Percentiles rank a stretch among this genome's conserved stretches.
Evolutionary conservation across 2,113 vertebrate species (phyloP).

Genomic region (Grantiella picta): DNA sequence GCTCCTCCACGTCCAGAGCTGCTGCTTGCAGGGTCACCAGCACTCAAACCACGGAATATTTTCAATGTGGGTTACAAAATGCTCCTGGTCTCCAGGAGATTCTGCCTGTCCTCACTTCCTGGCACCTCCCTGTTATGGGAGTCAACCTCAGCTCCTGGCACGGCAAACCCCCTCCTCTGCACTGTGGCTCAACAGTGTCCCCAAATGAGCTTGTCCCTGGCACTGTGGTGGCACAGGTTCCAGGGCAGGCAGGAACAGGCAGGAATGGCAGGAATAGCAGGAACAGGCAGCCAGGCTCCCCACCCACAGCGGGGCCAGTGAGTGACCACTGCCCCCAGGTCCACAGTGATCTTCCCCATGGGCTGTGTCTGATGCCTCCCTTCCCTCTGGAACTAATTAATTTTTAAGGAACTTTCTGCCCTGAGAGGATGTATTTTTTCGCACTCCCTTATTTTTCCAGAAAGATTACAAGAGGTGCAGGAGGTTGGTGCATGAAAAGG

Average conservation of each 20-base stretch:
- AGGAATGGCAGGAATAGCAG: not conserved
- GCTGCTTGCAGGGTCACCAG: not conserved
- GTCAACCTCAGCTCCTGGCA: not conserved
- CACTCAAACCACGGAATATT: not conserved
- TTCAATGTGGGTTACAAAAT: not conserved
- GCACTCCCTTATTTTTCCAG: not conserved
- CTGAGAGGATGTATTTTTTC: not conserved
- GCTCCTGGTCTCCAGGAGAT: not conserved
- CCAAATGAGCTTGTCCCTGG: not conserved
- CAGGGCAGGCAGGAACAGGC: not conserved
- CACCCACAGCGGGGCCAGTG: not conserved
- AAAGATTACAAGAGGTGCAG: not conserved
- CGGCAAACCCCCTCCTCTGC: not conserved
- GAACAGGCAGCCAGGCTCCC: not conserved
- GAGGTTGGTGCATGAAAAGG: not conserved
- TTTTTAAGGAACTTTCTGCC: not conserved
- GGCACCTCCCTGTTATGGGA: not conserved
- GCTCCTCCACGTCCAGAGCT: not conserved
- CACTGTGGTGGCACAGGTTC: not conserved
- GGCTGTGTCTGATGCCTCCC: not conserved
- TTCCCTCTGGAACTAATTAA: not conserved
- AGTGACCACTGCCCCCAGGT: rapidly evolving
- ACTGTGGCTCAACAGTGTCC: not conserved
- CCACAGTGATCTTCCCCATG: rapidly evolving
- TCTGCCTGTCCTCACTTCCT: not conserved